Conservation (phyloP, 2,113 vertebrate species). For the Anguilla japonica region DNA sequence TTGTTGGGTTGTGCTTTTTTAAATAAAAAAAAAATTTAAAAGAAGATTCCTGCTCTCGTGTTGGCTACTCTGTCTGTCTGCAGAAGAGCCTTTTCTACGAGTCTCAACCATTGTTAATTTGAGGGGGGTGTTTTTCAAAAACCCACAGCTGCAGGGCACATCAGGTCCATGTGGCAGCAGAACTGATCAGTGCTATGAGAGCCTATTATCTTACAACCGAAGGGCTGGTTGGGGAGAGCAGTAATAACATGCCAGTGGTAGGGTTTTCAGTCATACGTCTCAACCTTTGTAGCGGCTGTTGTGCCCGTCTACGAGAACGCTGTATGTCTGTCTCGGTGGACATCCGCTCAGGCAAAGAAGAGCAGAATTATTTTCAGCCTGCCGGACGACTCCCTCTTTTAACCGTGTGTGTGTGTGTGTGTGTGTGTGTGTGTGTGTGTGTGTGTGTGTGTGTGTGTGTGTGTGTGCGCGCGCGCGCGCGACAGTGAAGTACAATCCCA, state of each 20-base stretch:
- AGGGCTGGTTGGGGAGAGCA: not conserved
- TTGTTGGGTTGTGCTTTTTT: not conserved
- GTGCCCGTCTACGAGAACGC: not conserved
- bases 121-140: slow-evolving; percentile 7
- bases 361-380: not conserved
- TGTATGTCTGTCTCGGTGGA: not conserved
- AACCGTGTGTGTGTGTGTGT: not conserved
- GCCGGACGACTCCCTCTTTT: not conserved
- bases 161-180: not conserved
- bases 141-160: not conserved
- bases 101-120: not conserved
- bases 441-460: not conserved
- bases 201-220: not conserved
- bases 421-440: not conserved
- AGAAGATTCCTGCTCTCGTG: not conserved
- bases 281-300: not conserved
- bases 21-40: too few relatives aligned
- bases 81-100: not conserved
- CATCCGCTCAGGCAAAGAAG: not conserved
- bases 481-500: not conserved
- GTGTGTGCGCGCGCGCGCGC: not conserved
- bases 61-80: not conserved
- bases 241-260: not conserved
- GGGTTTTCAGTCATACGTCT: not conserved
- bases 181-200: not conserved